Percentiles rank a stretch among this genome's conserved stretches.
These are phyloP conservation scores for Ceratina japonica DNA, from an alignment of 1,140 invertebrate genomes.

Conservation along the genomic window DNA sequence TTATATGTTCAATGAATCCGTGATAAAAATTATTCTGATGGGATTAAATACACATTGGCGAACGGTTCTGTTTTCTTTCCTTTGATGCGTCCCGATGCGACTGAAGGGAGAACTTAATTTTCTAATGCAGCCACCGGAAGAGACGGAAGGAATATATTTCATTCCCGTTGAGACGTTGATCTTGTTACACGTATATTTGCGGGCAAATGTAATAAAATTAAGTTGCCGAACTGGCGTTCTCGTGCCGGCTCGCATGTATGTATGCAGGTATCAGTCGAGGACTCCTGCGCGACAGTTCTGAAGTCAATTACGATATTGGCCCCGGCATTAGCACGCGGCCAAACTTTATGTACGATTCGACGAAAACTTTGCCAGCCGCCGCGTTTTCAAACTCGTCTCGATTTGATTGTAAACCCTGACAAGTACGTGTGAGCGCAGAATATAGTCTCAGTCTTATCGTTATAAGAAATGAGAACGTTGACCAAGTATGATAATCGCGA, in stretches of 20 bases:
- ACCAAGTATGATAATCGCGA: too few species aligned
- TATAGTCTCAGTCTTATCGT: neutral
- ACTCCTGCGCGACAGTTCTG: conserved; percentile 57
- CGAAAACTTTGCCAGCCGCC: conserved; percentile 10
- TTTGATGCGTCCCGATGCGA: neutral
- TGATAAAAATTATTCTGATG: too few species aligned
- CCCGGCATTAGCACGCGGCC: conserved; percentile 56
- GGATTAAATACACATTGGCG: neutral
- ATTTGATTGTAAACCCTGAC: neutral
- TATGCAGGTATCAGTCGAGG: conserved; percentile 35
- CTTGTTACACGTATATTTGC: conserved; percentile 35
- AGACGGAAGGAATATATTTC: conserved; percentile 9
- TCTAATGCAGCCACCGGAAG: conserved; percentile 22
- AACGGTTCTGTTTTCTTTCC: neutral
- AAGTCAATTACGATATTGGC: conserved; percentile 68
- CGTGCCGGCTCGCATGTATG: conserved; percentile 9
- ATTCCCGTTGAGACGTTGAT: conserved; percentile 24
- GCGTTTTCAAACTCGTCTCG: neutral
- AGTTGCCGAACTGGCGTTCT: conserved; percentile 32
- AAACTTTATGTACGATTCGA: conserved; percentile 39
- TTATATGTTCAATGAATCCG: too few species aligned
- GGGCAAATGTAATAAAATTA: conserved; percentile 42
- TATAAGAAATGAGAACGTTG: too few species aligned
- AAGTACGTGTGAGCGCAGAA: too few species aligned
- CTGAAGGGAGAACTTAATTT: conserved; percentile 14